Base-by-base conservation (phyloP, 2,797 vertebrate genomes). In the Ctenopoma multispine region DNA sequence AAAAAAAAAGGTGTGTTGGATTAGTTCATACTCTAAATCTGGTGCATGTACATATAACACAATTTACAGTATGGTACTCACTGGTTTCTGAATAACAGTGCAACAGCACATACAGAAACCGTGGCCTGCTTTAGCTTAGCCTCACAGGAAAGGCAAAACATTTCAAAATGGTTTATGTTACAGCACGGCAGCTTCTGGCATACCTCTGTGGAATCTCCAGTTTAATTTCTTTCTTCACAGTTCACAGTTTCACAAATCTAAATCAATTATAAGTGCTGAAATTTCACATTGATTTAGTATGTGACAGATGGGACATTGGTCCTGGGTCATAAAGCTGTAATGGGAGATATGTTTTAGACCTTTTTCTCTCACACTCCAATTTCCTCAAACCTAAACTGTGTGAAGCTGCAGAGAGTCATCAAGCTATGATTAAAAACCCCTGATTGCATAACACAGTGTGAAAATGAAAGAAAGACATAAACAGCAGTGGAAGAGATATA, bases 261-360 rank as follows among this genome's bases (percentile, higher is more conserved):
- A 63, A 79, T 83, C 63, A 79, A 84, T 80, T 69, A 82, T 80
- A 67, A 48, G 79, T 69, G 29, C 14, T 55, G 56, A 50, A 63
- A 83, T 72, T 61, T 70, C 70, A 46, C 62, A 41, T 54, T 76
- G 78, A 87, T 79, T 80, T 43, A 71, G 59, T 55, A 69, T 65
- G 50, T 48, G 62, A 77, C 70, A 75, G 72, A 79, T 62, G 67
- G 73, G 59, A 53, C 65, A 40, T 21, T 18, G 56, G 36, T 66
- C 43, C 50, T 36, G 43, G 65, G 63, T 61, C 75, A 47, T 71
- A 59, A 73, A 64, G 75, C 71, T 75, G 74, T 79, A 68, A 83
- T 69, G 66, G 81, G 70, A 56, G 69, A 53, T 43, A 64, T 34
- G 63, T 68, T 79, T 67, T 40, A 77, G 78, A 71, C 58, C 49